Percentiles rank a stretch among this genome's conserved stretches.
These are phyloP conservation scores for Rotaria magnacalcarata DNA, from an alignment of 2,888 invertebrate genomes.

Conservation along the genomic window DNA sequence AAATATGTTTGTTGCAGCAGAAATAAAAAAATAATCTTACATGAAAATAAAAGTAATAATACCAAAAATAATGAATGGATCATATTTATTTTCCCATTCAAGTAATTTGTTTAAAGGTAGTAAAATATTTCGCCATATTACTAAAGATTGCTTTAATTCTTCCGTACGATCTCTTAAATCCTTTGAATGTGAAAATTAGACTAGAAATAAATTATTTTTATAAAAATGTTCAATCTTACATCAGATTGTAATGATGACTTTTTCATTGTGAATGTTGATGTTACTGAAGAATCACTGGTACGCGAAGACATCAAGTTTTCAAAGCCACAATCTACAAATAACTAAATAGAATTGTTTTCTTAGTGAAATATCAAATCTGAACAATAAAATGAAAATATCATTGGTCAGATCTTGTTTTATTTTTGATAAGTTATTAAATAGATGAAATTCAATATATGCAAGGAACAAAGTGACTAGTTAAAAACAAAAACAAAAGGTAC, in stretches of 20 bases:
- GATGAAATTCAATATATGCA: neutral
- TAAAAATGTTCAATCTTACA: neutral
- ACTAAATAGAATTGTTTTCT: neutral
- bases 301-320: neutral
- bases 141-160: constrained; percentile 30
- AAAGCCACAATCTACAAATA: neutral
- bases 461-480: neutral
- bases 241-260: neutral
- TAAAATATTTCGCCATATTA: constrained; percentile 38
- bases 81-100: constrained; percentile 45
- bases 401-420: neutral
- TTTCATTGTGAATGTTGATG: neutral
- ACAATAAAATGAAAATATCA: neutral
- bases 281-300: neutral
- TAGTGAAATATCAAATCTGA: neutral
- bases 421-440: neutral
- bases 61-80: constrained; percentile 37
- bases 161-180: neutral
- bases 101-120: constrained; percentile 41
- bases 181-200: neutral
- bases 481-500: too few relatives aligned
- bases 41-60: constrained; percentile 31
- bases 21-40: neutral
- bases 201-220: neutral
- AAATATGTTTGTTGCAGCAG: neutral